Evolutionary conservation across 2,797 vertebrate genomes (phyloP), one percentile per base, ranked within the genome.

Genomic region (Peromyscus aztecus): DNA sequence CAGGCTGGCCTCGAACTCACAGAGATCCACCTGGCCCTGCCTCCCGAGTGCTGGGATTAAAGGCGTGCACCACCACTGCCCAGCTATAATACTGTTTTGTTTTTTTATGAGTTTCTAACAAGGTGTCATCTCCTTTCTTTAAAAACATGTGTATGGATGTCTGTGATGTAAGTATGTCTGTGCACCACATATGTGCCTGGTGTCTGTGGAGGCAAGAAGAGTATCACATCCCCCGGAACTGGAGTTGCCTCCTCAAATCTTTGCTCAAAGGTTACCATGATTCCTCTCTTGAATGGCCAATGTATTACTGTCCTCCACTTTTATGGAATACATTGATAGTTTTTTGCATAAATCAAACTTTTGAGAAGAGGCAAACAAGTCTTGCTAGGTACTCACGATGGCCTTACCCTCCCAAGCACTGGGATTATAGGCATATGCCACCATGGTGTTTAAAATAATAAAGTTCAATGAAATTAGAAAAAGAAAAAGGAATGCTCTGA

Each of bases 381-480:
- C 69, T 59, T 40, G 16, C 24, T 43, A 23, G n/a, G 27, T 34
- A 43, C 19, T 67, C 40, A 67, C 12, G 2, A 43, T 77, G 73
- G 40, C 40, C 57, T 49, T 31, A 11, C 40, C 40, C 21, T 77
- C 59, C 73, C 24, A 16, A 46, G 23, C 57, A 27, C 57, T 37
- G 31, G 9, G 34, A 8, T 49, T 37, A 37, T 10, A 90, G 24
- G 29, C 37, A n/a, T 6, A 49, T 11, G 13, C 9, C 6, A 52
- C 23, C 14, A 65, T 19, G 55, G 76, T 37, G 21, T 93, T 95
- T 90, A 59, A 85, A 92, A 71, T 78, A 90, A 90, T 27, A 43
- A 91, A 83, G 6, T 40, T 73, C 29, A 87, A 40, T 52, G 23
- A 89, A 85, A 73, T 19, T 8, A 90, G 46, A 37, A 78, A 82